Evolutionary conservation across 2,113 vertebrate species (phyloP), one percentile per base, ranked within the genome.

Genomic region (Gymnobelideus leadbeateri): DNA sequence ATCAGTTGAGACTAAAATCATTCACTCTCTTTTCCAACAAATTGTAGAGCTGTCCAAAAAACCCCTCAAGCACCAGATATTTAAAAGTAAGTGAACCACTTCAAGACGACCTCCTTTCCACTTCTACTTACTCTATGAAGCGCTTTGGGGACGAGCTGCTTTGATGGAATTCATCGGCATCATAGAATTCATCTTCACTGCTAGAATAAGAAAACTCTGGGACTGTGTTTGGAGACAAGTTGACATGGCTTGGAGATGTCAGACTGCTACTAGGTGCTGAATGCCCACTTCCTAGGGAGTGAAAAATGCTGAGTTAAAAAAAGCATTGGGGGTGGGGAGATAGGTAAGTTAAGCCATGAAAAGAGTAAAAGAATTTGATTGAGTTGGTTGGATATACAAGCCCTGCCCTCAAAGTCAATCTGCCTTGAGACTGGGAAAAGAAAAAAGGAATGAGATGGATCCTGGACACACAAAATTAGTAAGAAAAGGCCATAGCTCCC

Each of bases 101-200:
- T 93, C 90, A 95, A 91, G 47, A 91, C 31, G 47, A 1, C 3
- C 31, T 37, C 61, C 61, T 94, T 91, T 91, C 37, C 47, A 92
- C 43, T 91, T 93, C 43, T 95, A 99, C 99, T 99, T 98, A 99
- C 99, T 99, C 99, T 98, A 99, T 98, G 96, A 99, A 99, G 96
- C 99, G 99, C 98, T 99, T 99, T 95, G 99, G 99, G 93, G 99
- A 99, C 92, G 99, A 99, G 97, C 98, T 99, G 98, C 98, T 99
- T 98, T 99, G 99, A 98, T 99, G 99, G 98, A 99, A 99, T 97
- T 99, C 99, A 94, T 99, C 99, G 16, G 99, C 99, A 53, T 99
- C 99, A 51, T 99, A 99, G 98, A 99, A 99, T 97, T 99, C 99
- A 95, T 99, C 99, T 98, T 99, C 99, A 91, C 99, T 99, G 99